Evolutionary conservation across 2,888 invertebrate species (phyloP).

Genomic region (Eueremaeus valkanovi): DNA sequence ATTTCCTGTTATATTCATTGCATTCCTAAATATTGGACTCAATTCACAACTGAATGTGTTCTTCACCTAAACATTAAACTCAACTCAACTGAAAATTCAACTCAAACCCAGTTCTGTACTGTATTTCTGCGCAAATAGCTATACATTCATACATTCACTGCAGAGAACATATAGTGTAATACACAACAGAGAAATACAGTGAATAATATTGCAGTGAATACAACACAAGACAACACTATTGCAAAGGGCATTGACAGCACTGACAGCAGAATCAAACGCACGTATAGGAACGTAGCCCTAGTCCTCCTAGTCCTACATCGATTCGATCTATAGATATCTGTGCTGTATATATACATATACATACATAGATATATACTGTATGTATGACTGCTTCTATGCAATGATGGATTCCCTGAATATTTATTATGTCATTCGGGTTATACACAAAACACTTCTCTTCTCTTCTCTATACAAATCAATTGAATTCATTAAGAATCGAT

Average conservation of each 20-base stretch:
- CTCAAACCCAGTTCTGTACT: background rate
- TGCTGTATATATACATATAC: conserved; percentile 1
- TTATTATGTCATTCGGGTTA: background rate
- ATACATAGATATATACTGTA: no score
- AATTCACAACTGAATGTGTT: conserved; percentile 5
- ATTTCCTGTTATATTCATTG: conserved; percentile 26
- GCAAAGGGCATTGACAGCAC: conserved; percentile 18
- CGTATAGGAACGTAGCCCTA: background rate
- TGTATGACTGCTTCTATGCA: no score
- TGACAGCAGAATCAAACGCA: background rate
- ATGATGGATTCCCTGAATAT: background rate
- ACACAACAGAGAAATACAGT: background rate
- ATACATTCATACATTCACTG: background rate
- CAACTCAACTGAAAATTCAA: conserved; percentile 16
- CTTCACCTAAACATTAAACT: background rate
- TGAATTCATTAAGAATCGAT: background rate
- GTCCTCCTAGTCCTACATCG: no score
- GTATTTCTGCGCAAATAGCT: conserved; percentile 19
- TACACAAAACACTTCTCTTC: background rate
- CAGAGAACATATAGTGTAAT: background rate
- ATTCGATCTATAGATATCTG: no score
- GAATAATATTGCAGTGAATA: background rate
- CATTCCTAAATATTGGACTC: conserved; percentile 15
- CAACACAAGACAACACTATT: background rate
- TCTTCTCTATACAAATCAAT: background rate